Conservation (phyloP, 1,140 invertebrate genomes). For the Bombus picipes region DNA sequence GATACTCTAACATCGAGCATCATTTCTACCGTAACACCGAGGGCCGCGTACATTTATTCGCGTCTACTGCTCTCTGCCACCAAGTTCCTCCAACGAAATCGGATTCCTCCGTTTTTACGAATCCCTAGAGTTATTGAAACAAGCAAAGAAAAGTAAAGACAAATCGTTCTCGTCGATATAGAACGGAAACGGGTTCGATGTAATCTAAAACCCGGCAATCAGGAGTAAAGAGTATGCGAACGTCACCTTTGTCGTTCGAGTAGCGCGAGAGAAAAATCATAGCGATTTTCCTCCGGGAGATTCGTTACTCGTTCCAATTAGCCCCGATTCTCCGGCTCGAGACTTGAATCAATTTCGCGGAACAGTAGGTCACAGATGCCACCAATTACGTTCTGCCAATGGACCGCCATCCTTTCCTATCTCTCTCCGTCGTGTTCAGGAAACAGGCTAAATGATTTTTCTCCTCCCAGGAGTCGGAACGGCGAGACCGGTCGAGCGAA, state of each 20-base stretch:
- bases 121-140: neutral
- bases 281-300: constrained; percentile 49
- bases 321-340: constrained; percentile 65
- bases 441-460: constrained; percentile 69
- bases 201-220: constrained; percentile 26
- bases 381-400: constrained; percentile 70
- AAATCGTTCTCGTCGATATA: neutral
- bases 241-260: constrained; percentile 22
- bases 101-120: neutral
- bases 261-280: constrained; percentile 40
- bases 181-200: neutral
- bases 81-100: too few relatives aligned
- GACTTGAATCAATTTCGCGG: constrained; percentile 75
- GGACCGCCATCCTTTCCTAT: constrained; percentile 63
- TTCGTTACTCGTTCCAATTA: constrained; percentile 69
- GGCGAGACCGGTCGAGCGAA: constrained; percentile 57
- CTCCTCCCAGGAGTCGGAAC: constrained; percentile 52
- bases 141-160: neutral
- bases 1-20: too few relatives aligned
- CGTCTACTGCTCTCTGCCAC: too few relatives aligned
- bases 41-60: too few relatives aligned
- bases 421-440: constrained; percentile 56
- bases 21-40: too few relatives aligned
- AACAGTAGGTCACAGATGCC: constrained; percentile 74
- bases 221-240: constrained; percentile 20